Conservation (phyloP, 2,888 invertebrate species). For the Megamerina dolium region DNA sequence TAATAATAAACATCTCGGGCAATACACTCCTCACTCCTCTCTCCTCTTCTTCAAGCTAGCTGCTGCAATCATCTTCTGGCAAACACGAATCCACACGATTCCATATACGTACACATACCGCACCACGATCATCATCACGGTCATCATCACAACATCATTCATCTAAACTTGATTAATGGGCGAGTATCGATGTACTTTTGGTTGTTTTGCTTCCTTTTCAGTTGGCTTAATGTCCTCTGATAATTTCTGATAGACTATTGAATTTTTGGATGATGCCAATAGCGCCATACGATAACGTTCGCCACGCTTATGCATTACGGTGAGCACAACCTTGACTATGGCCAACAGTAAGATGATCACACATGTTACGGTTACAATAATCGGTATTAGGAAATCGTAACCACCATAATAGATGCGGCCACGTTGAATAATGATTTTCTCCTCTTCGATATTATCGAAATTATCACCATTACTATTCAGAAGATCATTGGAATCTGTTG, state of each 20-base stretch:
- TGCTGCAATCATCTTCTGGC: too few species aligned
- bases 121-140: neutral
- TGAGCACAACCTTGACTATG: slow-evolving; percentile 53
- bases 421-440: slow-evolving; percentile 46
- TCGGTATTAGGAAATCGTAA: slow-evolving; percentile 56
- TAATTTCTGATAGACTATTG: slow-evolving; percentile 69
- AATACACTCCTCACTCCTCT: too few species aligned
- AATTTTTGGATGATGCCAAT: slow-evolving; percentile 46
- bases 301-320: slow-evolving; percentile 51
- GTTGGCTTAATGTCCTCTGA: slow-evolving; percentile 69
- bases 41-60: too few species aligned
- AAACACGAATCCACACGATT: too few species aligned
- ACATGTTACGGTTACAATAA: slow-evolving; percentile 54
- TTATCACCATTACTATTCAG: slow-evolving; percentile 28
- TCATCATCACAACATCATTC: too few species aligned
- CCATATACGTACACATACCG: too few species aligned
- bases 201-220: slow-evolving; percentile 52
- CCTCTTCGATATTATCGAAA: slow-evolving; percentile 29
- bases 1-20: too few species aligned
- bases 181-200: slow-evolving; percentile 61
- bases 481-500: slow-evolving; percentile 40
- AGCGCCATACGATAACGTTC: slow-evolving; percentile 51
- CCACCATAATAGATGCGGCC: slow-evolving; percentile 48
- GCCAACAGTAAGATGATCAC: slow-evolving; percentile 54
- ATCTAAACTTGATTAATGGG: slow-evolving; percentile 53